Evolutionary conservation across 2,797 vertebrate species (phyloP).

Genomic region (Poecilia gillii): DNA sequence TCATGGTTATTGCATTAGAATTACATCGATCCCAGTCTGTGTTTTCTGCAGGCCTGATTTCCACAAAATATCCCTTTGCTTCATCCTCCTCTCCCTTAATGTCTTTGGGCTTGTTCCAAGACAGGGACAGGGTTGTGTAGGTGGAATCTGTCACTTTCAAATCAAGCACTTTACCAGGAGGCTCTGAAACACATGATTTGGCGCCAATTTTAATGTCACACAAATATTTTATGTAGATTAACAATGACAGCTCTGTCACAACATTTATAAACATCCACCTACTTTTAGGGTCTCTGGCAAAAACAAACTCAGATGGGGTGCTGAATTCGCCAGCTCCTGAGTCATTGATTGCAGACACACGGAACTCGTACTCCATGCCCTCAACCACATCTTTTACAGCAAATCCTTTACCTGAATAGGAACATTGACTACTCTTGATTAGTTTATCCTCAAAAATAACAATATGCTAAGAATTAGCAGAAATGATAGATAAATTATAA

Average conservation of each 20-base stretch:
- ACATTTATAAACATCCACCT: slow-evolving; percentile 59
- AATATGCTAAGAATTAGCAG: background rate
- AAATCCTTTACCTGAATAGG: slow-evolving; percentile 75
- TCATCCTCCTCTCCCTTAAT: slow-evolving; percentile 72
- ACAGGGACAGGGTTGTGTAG: slow-evolving; percentile 83
- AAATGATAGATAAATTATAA: slow-evolving; percentile 10
- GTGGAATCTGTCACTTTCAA: slow-evolving; percentile 88
- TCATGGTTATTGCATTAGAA: slow-evolving; percentile 67
- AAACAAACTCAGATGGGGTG: slow-evolving; percentile 83
- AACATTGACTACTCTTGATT: slow-evolving; percentile 1
- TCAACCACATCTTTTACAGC: slow-evolving; percentile 81
- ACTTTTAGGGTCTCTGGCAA: slow-evolving; percentile 88
- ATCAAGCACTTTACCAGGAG: slow-evolving; percentile 84
- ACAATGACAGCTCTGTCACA: slow-evolving; percentile 3
- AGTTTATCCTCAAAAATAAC: background rate
- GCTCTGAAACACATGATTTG: slow-evolving; percentile 76
- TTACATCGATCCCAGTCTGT: slow-evolving; percentile 88
- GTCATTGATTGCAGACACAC: slow-evolving; percentile 86
- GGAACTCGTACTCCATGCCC: slow-evolving; percentile 91
- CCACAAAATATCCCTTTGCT: slow-evolving; percentile 88
- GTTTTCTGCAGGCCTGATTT: slow-evolving; percentile 82
- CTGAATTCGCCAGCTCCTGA: slow-evolving; percentile 88
- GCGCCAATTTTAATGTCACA: slow-evolving; percentile 20
- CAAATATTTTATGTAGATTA: background rate
- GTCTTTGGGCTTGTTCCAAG: slow-evolving; percentile 85